Percentiles rank a stretch among this genome's conserved stretches.
Conservation (phyloP, 2,888 invertebrate species). For the Perizoma affinitatum region DNA sequence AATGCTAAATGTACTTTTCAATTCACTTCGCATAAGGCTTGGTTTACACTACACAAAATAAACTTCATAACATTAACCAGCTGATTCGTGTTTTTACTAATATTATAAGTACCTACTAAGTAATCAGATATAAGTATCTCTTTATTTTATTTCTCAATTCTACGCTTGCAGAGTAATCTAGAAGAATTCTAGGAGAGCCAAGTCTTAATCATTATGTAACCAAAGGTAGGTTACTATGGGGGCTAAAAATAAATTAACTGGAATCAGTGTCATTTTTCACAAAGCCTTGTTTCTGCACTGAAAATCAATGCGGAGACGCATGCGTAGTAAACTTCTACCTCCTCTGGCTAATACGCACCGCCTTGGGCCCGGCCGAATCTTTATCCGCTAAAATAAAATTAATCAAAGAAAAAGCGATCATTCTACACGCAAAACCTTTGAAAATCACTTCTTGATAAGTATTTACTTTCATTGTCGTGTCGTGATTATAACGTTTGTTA, state of each 20-base stretch:
- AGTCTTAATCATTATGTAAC: not conserved
- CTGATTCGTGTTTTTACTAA: conserved; percentile 7
- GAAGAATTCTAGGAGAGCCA: not conserved
- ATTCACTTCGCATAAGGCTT: not conserved
- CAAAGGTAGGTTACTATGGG: not conserved
- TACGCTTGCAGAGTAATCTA: too few relatives aligned
- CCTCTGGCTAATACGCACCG: conserved; percentile 31
- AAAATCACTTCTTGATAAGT: not conserved
- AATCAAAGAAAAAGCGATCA: conserved; percentile 15
- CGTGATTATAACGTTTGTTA: conserved; percentile 52
- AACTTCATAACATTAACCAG: conserved; percentile 5
- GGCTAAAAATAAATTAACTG: conserved; percentile 24
- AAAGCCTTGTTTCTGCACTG: conserved; percentile 52
- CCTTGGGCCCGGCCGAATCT: conserved; percentile 8
- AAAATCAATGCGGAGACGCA: conserved; percentile 75
- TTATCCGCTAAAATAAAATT: conserved; percentile 7
- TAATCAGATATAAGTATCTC: too few relatives aligned
- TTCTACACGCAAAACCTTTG: not conserved
- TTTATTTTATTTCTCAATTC: too few relatives aligned
- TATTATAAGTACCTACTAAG: too few relatives aligned
- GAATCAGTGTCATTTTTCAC: conserved; percentile 19
- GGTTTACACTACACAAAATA: conserved; percentile 8
- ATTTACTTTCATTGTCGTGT: not conserved
- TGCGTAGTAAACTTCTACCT: conserved; percentile 52
- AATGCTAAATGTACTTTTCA: too few relatives aligned